A percentile compares a stretch with the other conserved stretches of the same genome.
Conservation (phyloP, 2,888 invertebrate species). For the Teinopalpus imperialis region DNA sequence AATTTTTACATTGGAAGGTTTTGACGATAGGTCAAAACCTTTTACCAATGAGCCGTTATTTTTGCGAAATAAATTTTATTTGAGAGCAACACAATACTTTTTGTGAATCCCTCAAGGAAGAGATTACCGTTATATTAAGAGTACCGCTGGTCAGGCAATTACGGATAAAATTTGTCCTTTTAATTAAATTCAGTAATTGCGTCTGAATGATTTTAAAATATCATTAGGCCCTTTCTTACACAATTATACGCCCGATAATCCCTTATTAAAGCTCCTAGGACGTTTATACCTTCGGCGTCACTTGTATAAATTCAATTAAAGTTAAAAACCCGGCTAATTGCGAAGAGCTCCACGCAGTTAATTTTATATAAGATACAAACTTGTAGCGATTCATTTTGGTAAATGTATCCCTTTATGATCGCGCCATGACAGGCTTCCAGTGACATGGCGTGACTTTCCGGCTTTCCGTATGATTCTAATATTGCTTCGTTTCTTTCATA, state of each 20-base stretch:
- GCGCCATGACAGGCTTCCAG: not conserved
- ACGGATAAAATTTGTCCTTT: too few relatives aligned
- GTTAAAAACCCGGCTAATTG: slow-evolving; percentile 7
- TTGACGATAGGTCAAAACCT: too few relatives aligned
- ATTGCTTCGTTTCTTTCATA: too few relatives aligned
- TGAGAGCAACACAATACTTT: too few relatives aligned
- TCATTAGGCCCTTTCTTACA: not conserved
- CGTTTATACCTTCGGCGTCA: not conserved
- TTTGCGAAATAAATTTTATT: too few relatives aligned
- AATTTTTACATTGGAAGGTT: too few relatives aligned
- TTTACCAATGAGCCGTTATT: too few relatives aligned
- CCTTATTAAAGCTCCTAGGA: not conserved
- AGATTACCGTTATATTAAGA: not conserved
- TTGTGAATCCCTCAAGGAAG: too few relatives aligned
- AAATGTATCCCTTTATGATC: slow-evolving; percentile 5
- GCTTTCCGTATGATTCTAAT: too few relatives aligned
- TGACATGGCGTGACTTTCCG: too few relatives aligned
- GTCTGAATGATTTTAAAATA: slow-evolving; percentile 2
- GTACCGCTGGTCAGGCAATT: too few relatives aligned
- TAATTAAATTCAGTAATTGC: not conserved
- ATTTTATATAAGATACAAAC: slow-evolving; percentile 4
- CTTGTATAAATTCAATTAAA: slow-evolving; percentile 5
- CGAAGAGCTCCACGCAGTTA: not conserved
- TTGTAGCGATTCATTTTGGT: slow-evolving; percentile 5
- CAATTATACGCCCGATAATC: not conserved